phyloP scores from a whole-genome alignment of 2,797 vertebrate genomes.

The Florisuga fusca region DNA sequence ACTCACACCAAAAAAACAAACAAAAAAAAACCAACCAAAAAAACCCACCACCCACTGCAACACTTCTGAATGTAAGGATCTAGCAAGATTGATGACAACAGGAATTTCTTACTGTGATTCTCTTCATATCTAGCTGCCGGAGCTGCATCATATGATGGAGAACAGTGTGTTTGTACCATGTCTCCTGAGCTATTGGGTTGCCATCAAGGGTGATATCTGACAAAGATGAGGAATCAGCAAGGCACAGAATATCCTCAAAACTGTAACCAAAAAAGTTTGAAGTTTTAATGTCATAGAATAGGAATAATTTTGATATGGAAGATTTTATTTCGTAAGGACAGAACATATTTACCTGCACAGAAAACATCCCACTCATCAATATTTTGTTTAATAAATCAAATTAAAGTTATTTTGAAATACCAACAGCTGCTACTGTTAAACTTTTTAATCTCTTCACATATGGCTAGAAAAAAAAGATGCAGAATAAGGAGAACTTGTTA shows the following conservation, averaged over 20 bases:
- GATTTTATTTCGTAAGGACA: background rate
- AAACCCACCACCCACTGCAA: too few species aligned
- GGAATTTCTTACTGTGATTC: constrained; percentile 90
- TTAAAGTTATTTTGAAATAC: background rate
- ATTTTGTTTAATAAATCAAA: background rate
- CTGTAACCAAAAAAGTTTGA: constrained; percentile 78
- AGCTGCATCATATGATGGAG: constrained; percentile 97
- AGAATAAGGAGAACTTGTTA: background rate
- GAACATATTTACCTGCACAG: background rate
- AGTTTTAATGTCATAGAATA: constrained; percentile 40
- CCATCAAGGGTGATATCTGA: constrained; percentile 98
- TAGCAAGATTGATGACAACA: background rate
- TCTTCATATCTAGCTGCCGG: constrained; percentile 98
- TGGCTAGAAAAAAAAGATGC: background rate
- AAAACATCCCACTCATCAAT: background rate
- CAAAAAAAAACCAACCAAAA: too few species aligned
- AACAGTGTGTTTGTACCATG: constrained; percentile 97
- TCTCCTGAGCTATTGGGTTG: constrained; percentile 98
- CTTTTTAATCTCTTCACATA: background rate
- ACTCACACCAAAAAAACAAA: too few species aligned
- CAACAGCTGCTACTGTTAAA: background rate
- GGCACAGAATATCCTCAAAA: constrained; percentile 92
- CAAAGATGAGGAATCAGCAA: constrained; percentile 88
- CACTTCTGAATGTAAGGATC: background rate
- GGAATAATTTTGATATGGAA: constrained; percentile 19